Evolutionary conservation across 2,797 vertebrate species (phyloP).

Genomic region (Limnodromus scolopaceus): DNA sequence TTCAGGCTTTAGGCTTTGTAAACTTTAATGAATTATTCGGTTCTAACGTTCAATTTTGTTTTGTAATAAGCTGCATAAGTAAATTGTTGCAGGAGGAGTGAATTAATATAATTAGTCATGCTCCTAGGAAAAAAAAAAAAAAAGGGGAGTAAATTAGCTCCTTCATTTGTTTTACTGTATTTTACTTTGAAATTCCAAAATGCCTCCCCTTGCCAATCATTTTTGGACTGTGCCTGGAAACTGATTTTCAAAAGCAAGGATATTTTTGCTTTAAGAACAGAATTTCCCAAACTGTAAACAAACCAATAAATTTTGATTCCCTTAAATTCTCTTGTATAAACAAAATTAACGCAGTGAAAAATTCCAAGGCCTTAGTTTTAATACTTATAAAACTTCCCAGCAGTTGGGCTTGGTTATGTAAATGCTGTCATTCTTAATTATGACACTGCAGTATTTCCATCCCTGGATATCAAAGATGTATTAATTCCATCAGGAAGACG

Average conservation of each 20-base stretch:
- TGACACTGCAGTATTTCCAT: not conserved
- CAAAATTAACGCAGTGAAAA: not conserved
- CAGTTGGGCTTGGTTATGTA: not conserved
- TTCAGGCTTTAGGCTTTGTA: not conserved
- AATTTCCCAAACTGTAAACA: not conserved
- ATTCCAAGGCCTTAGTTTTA: not conserved
- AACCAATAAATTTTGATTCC: not conserved
- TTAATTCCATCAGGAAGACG: not conserved
- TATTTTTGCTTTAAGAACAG: not conserved
- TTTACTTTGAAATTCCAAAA: not conserved
- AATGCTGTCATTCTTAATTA: not conserved
- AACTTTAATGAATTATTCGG: not conserved
- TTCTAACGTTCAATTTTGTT: not conserved
- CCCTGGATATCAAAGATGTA: not conserved
- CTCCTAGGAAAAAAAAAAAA: not conserved
- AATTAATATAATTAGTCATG: not conserved
- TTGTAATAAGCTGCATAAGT: not conserved
- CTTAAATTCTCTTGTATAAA: not conserved
- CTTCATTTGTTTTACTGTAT: not conserved
- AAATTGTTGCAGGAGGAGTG: not conserved
- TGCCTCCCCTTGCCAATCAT: accelerated
- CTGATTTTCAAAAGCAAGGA: not conserved
- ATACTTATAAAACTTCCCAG: not conserved
- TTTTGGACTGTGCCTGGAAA: not conserved
- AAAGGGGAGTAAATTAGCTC: not conserved